Percentiles rank a stretch among this genome's conserved stretches.
Conservation (phyloP, 2,797 vertebrate species). For the Pteropus rufus region DNA sequence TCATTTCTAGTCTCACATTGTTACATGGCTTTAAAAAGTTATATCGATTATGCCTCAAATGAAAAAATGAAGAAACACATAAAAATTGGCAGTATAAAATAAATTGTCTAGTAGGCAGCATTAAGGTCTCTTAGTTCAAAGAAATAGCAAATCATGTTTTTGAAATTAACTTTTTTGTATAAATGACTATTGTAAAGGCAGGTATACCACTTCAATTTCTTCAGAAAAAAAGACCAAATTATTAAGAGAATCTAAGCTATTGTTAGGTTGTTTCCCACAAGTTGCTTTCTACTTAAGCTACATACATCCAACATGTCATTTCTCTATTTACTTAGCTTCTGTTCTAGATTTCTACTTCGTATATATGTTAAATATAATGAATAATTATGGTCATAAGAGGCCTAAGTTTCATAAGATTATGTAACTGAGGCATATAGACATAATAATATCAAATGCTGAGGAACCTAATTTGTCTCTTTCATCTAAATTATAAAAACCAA, state of each 20-base stretch:
- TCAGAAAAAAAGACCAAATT: background rate
- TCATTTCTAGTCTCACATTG: background rate
- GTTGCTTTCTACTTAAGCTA: background rate
- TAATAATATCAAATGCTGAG: background rate
- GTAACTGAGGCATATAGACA: background rate
- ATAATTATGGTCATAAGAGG: background rate
- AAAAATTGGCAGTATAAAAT: background rate
- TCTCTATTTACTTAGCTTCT: background rate
- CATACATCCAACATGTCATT: background rate
- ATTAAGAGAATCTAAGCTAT: background rate
- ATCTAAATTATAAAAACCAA: background rate
- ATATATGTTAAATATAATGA: background rate
- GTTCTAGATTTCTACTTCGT: background rate
- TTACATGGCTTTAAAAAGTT: background rate
- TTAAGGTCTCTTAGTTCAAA: background rate
- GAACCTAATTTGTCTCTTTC: background rate
- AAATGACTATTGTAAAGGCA: background rate
- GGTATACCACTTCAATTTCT: background rate
- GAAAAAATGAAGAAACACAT: background rate
- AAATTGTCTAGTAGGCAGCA: background rate
- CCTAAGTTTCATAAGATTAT: background rate
- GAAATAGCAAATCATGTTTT: background rate
- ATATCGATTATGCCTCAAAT: background rate
- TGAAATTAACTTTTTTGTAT: background rate
- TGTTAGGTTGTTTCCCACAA: background rate